Base-by-base conservation (phyloP, 2,113 vertebrate genomes). In the Ptyas mucosa region DNA sequence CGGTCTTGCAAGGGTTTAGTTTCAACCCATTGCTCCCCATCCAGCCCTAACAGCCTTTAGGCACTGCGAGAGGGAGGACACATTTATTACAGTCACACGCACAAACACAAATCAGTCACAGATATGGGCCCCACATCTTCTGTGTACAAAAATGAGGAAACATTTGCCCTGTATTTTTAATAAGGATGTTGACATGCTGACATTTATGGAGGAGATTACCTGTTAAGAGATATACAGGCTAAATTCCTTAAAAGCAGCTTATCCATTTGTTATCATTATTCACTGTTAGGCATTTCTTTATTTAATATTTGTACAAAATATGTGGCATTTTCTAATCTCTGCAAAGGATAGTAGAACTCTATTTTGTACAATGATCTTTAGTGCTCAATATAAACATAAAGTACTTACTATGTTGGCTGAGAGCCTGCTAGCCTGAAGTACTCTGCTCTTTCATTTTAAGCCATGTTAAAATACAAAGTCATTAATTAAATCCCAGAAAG, bases 401-500 rank as follows among this genome's bases (percentile, higher is more conserved):
- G 18, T 39, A 39, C 21, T 87, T 57, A 43, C 3, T 87, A 90
- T 64, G 89, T 23, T 58, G 93, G 89, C 75, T 53, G 87, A 88
- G 61, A 96, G 93, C 43, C 24, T 57, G 1, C 8, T 88, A 91
- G 94, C 87, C 34, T 89, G 53, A 64, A 96, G 92, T 93, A 53
- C 49, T 29, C 46, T 52, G 20, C 92, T 85, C 15, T 86, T 87
- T n/a, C 86, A 1, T 49, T 93, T 92, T 92, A 95, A 95, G 94
- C 43, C 57, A 90, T 34, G 26, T 57, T 92, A 92, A 92, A 97
- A 95, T 0, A 34, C 93, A 95, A 95, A 94, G 12, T 75, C 88
- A 96, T 94, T 94, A 51, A 95, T 93, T 94, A 93, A 87, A 95
- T 92, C 51, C 85, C 53, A 90, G 87, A 90, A 93, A 93, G 24